A percentile compares a stretch with the other conserved stretches of the same genome.
phyloP scores from a whole-genome alignment of 2,888 invertebrate genomes.

The Pterobdella sp. region DNA sequence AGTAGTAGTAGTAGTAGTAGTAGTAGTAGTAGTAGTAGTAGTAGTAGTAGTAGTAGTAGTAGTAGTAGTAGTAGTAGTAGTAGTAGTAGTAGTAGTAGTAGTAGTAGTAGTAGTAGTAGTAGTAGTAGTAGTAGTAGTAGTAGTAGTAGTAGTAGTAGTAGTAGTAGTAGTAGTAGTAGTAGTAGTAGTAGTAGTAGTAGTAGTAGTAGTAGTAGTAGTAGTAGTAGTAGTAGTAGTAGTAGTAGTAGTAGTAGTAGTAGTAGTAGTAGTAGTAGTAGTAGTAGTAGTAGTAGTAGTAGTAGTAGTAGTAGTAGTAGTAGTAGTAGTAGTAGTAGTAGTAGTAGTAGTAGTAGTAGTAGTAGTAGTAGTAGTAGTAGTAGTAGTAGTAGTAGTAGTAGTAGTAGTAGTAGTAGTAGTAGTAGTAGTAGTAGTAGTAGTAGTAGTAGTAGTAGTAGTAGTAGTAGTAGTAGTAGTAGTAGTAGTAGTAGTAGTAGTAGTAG shows the following conservation, averaged over 20 bases:
- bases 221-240: neutral
- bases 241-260: neutral
- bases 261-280: neutral
- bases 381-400: constrained; percentile 30
- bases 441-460: constrained; percentile 31
- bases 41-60: neutral
- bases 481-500: neutral
- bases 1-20: neutral
- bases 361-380: constrained; percentile 7
- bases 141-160: neutral
- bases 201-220: neutral
- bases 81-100: neutral
- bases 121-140: neutral
- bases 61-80: neutral
- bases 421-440: constrained; percentile 32
- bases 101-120: neutral
- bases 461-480: constrained; percentile 14
- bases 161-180: neutral
- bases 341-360: constrained; percentile 17
- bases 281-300: neutral
- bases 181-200: neutral
- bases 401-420: constrained; percentile 34
- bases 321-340: neutral
- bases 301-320: neutral
- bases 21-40: neutral